These are phyloP conservation scores for Stylophora pistillata DNA, from an alignment of 64 coral and sea anemone genomes.

Conservation along the genomic window DNA sequence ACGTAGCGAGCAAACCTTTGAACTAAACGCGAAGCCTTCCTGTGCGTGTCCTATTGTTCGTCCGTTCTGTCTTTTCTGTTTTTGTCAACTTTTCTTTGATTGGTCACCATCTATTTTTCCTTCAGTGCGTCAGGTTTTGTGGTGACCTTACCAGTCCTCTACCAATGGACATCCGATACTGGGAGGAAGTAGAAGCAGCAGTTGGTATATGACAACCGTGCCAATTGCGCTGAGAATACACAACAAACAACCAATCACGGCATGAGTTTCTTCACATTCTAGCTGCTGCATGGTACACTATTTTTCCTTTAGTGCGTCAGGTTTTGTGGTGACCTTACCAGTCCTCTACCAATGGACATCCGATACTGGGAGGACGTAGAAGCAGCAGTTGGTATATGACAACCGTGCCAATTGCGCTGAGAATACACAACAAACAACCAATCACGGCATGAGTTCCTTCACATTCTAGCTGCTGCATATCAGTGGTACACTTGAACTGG, in stretches of 20 bases:
- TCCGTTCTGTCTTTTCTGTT: too few relatives aligned
- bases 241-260: too few relatives aligned
- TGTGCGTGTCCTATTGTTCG: too few relatives aligned
- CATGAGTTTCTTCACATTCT: too few relatives aligned
- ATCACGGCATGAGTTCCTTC: too few relatives aligned
- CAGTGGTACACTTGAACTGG: background rate
- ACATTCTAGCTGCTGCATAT: too few relatives aligned
- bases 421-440: background rate
- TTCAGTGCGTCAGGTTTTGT: conserved; percentile 76
- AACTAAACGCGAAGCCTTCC: too few relatives aligned
- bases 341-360: conserved; percentile 79
- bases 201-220: conserved; percentile 44
- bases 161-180: conserved; percentile 78
- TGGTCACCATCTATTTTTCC: background rate
- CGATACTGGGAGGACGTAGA: conserved; percentile 82
- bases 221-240: background rate
- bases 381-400: conserved; percentile 63
- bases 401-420: background rate
- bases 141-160: conserved; percentile 65
- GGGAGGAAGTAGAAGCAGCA: conserved; percentile 76
- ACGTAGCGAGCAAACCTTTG: too few relatives aligned
- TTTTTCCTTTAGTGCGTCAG: conserved; percentile 73
- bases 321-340: conserved; percentile 53
- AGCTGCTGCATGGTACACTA: background rate
- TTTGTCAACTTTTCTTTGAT: background rate